Evolutionary conservation across 2,888 invertebrate genomes (phyloP).

Genomic region (Anorthoa munda): DNA sequence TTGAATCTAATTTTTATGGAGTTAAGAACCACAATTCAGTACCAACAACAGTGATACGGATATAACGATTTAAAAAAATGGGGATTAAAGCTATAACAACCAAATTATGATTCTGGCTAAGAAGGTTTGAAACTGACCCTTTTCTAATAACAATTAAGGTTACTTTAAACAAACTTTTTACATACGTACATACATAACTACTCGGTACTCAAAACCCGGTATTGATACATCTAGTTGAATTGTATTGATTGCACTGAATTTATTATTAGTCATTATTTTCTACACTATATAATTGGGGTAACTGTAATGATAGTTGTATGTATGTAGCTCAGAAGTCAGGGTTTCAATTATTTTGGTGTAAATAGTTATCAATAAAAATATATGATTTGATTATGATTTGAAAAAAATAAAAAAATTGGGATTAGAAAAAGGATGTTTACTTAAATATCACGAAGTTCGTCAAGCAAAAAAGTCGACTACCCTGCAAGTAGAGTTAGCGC

Average conservation of each 20-base stretch:
- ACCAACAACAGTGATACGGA: background rate
- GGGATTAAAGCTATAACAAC: background rate
- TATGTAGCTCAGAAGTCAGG: no score
- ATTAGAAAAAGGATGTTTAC: background rate
- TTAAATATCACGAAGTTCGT: background rate
- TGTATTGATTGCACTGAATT: no score
- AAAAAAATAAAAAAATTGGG: no score
- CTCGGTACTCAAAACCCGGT: background rate
- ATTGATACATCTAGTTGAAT: background rate
- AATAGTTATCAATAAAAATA: no score
- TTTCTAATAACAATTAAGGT: background rate
- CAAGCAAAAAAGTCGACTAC: constrained; percentile 31
- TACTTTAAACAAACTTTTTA: background rate
- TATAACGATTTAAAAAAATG: background rate
- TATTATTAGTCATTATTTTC: no score
- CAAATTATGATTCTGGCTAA: background rate
- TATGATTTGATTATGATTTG: background rate
- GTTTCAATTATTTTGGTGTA: no score
- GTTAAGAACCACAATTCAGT: constrained; percentile 21
- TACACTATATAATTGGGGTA: no score
- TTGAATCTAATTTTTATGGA: background rate
- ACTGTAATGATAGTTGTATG: no score
- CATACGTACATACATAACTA: no score
- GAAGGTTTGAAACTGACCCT: background rate
- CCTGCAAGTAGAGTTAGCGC: constrained; percentile 24